Conservation (phyloP, 2,888 invertebrate genomes). For the Pseudococcus jackbeardsleyi region DNA sequence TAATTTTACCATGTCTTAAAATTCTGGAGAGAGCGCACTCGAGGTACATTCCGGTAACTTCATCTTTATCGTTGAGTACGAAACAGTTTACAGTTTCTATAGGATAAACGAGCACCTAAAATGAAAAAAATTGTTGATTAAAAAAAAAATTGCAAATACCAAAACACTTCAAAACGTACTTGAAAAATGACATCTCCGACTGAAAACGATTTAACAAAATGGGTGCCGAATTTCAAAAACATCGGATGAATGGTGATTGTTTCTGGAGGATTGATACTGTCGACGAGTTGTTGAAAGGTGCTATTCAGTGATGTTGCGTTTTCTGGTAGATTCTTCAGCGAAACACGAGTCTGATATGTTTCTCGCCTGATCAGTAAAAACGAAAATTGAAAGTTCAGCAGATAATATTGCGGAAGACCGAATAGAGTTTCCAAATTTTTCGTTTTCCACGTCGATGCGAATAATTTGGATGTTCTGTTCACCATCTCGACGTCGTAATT, state of each 20-base stretch:
- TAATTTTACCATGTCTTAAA: conserved; percentile 37
- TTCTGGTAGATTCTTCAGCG: background rate
- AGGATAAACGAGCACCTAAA: conserved; percentile 15
- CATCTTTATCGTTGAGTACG: background rate
- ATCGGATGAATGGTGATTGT: background rate
- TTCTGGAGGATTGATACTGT: background rate
- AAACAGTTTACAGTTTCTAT: background rate
- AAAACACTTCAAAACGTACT: background rate
- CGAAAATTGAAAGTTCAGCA: background rate
- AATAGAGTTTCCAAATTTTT: conserved; percentile 8
- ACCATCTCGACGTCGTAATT: conserved; percentile 35
- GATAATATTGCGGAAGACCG: conserved; percentile 3
- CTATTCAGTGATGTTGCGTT: background rate
- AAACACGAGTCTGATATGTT: background rate
- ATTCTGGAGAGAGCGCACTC: background rate
- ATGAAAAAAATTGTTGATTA: background rate
- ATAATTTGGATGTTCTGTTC: conserved; percentile 15
- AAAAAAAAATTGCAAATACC: background rate
- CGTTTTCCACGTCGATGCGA: background rate
- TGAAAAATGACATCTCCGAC: conserved; percentile 53
- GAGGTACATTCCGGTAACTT: conserved; percentile 10
- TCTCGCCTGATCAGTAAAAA: conserved; percentile 45
- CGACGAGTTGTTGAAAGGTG: background rate
- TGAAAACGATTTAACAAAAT: conserved; percentile 50
- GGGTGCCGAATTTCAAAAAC: conserved; percentile 33